Percentiles rank a stretch among this genome's conserved stretches.
Conservation (phyloP, 2,888 invertebrate species). For the Epinotia brunnichana region DNA sequence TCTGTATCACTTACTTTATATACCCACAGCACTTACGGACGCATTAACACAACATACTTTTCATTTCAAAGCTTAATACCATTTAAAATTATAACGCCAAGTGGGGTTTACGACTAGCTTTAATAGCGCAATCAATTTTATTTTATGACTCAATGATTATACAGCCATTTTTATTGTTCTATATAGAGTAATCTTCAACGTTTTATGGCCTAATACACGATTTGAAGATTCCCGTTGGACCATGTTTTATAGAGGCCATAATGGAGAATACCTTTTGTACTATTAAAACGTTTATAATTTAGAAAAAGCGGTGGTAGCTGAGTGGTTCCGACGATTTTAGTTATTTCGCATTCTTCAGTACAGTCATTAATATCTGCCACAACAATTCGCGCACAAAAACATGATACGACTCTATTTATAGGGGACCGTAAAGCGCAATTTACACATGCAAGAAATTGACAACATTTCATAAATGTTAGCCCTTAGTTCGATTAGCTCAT, state of each 20-base stretch:
- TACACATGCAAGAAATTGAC: no score
- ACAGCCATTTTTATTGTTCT: conserved; percentile 43
- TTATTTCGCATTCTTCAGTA: no score
- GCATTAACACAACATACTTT: conserved; percentile 24
- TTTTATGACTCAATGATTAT: conserved; percentile 44
- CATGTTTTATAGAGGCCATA: conserved; percentile 17
- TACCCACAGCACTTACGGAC: neutral
- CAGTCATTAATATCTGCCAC: no score
- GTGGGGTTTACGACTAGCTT: conserved; percentile 31
- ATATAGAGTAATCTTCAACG: conserved; percentile 37
- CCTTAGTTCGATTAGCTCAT: no score
- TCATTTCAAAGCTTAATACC: conserved; percentile 18
- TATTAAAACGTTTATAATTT: conserved; percentile 17
- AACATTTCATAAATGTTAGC: no score
- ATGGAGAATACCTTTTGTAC: conserved; percentile 15
- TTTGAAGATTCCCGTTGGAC: conserved; percentile 27
- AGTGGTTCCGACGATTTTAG: no score
- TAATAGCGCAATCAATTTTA: conserved; percentile 41
- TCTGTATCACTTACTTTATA: no score
- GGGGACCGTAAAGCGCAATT: no score
- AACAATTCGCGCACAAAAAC: no score
- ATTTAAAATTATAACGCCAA: conserved; percentile 22
- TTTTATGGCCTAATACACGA: conserved; percentile 34
- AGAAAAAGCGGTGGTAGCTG: no score
- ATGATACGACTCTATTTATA: no score